phyloP scores from a whole-genome alignment of 2,888 invertebrate genomes.

The Punctoribates punctum region DNA sequence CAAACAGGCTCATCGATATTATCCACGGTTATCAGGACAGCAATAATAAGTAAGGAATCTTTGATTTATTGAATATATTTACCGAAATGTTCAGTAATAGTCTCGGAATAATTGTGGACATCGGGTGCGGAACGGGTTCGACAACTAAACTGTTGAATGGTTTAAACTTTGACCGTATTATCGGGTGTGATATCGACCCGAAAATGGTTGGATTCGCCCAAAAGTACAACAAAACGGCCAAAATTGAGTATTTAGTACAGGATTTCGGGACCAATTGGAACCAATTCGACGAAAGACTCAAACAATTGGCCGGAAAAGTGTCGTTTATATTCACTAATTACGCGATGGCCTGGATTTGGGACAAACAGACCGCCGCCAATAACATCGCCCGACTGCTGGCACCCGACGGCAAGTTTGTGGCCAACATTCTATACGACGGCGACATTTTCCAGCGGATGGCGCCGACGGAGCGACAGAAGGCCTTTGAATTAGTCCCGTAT shows the following conservation, averaged over 20 bases:
- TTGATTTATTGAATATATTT: neutral
- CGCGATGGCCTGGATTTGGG: slow-evolving; percentile 38
- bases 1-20: neutral
- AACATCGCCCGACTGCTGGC: slow-evolving; percentile 27
- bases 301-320: slow-evolving; percentile 30
- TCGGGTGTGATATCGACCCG: slow-evolving; percentile 40
- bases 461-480: neutral
- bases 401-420: slow-evolving; percentile 37
- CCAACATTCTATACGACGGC: slow-evolving; percentile 40
- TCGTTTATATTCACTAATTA: slow-evolving; percentile 38
- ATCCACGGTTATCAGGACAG: neutral
- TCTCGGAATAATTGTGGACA: slow-evolving; percentile 27
- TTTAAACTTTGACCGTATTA: slow-evolving; percentile 3
- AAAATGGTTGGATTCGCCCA: slow-evolving; percentile 36
- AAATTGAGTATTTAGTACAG: slow-evolving; percentile 36
- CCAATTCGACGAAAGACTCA: slow-evolving; percentile 24
- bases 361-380: slow-evolving; percentile 13
- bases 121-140: slow-evolving; percentile 41
- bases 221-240: neutral
- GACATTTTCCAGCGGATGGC: slow-evolving; percentile 27
- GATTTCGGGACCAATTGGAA: slow-evolving; percentile 37
- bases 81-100: too few species aligned
- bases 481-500: slow-evolving; percentile 24
- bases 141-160: slow-evolving; percentile 18
- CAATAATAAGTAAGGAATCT: neutral